Conservation (phyloP, 2,113 vertebrate genomes). For the Ovibos moschatus region DNA sequence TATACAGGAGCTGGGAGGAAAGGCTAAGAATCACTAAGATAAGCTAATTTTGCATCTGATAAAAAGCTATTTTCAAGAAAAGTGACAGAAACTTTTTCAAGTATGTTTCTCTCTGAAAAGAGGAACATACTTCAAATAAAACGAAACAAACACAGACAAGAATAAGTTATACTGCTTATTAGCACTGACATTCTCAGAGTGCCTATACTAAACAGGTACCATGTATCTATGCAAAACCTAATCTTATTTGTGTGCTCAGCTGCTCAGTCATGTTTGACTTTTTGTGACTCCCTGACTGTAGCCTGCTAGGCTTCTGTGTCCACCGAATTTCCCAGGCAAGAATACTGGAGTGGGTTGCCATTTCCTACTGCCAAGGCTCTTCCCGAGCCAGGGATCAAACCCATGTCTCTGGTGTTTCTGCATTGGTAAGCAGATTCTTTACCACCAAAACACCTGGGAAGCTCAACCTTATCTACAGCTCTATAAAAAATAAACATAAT, state of each 20-base stretch:
- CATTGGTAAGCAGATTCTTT: background rate
- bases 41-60: background rate
- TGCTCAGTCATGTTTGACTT: background rate
- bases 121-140: background rate
- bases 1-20: background rate
- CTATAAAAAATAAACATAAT: background rate
- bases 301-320: background rate
- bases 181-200: background rate
- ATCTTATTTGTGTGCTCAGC: background rate
- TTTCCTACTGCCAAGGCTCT: background rate
- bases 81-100: background rate
- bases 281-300: background rate
- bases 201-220: background rate
- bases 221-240: background rate
- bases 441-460: background rate
- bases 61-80: slow-evolving; percentile 5
- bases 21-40: background rate
- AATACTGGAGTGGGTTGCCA: background rate
- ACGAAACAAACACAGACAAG: background rate
- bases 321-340: background rate
- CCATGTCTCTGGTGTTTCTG: background rate
- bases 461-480: background rate
- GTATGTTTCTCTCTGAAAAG: background rate
- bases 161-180: background rate
- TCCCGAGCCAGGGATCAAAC: background rate